phyloP scores from a whole-genome alignment of 1,140 invertebrate genomes.

The Drosophila repletoides region DNA sequence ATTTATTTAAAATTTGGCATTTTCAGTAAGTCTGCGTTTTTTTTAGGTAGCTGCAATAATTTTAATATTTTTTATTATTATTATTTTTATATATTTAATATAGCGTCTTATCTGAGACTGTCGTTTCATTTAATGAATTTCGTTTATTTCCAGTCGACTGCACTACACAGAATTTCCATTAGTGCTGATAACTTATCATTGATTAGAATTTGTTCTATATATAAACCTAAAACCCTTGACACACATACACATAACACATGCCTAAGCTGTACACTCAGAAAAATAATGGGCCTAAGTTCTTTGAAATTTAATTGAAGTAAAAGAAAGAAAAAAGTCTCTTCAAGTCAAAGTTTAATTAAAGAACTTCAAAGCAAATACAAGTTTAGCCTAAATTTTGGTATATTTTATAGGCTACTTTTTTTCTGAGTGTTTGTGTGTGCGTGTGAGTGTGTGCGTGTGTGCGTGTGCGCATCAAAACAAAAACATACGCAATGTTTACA shows the following conservation, averaged over 20 bases:
- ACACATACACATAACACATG: conserved; percentile 5
- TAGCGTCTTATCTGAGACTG: conserved; percentile 6
- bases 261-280: not conserved
- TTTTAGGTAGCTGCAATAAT: not conserved
- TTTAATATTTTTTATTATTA: not conserved
- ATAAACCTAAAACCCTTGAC: conserved; percentile 15
- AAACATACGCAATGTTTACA: conserved; percentile 75
- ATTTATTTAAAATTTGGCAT: conserved; percentile 58
- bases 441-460: conserved; percentile 4
- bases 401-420: no score
- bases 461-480: conserved; percentile 59
- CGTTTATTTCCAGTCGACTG: conserved; percentile 55
- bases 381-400: no score
- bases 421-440: not conserved
- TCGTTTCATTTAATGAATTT: conserved; percentile 57
- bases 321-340: no score
- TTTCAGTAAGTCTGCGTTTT: conserved; percentile 36
- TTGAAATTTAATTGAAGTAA: no score
- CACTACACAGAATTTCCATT: conserved; percentile 51
- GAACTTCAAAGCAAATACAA: no score
- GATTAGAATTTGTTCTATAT: conserved; percentile 30
- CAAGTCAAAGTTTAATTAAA: no score
- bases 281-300: no score
- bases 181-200: conserved; percentile 61
- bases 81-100: not conserved